Conservation (phyloP, 1,140 invertebrate genomes). For the Drosophila obscura region DNA sequence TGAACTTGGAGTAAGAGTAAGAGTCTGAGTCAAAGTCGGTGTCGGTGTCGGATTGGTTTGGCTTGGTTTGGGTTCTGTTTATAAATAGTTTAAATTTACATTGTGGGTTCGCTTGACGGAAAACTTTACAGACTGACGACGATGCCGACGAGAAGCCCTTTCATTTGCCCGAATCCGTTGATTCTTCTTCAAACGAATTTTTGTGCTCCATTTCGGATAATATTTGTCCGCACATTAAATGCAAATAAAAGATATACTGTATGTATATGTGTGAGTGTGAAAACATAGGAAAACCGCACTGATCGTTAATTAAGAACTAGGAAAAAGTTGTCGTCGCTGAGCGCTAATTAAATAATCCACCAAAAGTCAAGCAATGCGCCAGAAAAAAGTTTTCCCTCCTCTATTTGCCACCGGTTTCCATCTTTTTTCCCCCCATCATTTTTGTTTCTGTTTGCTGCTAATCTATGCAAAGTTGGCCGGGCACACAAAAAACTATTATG, state of each 20-base stretch:
- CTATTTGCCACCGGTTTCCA: constrained; percentile 2
- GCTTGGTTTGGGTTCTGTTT: constrained; percentile 18
- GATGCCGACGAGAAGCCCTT: background rate
- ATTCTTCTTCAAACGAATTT: too few species aligned
- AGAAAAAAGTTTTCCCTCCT: constrained; percentile 15
- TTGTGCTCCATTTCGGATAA: too few species aligned
- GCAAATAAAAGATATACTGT: background rate
- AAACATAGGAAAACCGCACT: background rate
- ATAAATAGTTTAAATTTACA: constrained; percentile 42
- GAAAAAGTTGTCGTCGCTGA: constrained; percentile 16
- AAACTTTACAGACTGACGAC: constrained; percentile 30
- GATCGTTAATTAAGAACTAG: constrained; percentile 23
- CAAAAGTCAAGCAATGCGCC: constrained; percentile 13
- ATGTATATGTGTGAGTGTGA: background rate
- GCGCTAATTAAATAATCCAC: constrained; percentile 58
- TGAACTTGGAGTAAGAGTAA: background rate
- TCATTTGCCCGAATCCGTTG: background rate
- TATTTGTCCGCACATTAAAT: background rate
- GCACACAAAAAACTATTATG: constrained; percentile 55
- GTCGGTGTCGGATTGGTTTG: constrained; percentile 8
- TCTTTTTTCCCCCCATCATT: constrained; percentile 5
- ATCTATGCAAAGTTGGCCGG: constrained; percentile 59
- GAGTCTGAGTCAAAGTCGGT: too few species aligned
- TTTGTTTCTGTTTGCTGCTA: constrained; percentile 40
- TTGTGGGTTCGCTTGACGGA: constrained; percentile 27